phyloP scores from a whole-genome alignment of 1,140 invertebrate species.

The Neodiprion pinetum region DNA sequence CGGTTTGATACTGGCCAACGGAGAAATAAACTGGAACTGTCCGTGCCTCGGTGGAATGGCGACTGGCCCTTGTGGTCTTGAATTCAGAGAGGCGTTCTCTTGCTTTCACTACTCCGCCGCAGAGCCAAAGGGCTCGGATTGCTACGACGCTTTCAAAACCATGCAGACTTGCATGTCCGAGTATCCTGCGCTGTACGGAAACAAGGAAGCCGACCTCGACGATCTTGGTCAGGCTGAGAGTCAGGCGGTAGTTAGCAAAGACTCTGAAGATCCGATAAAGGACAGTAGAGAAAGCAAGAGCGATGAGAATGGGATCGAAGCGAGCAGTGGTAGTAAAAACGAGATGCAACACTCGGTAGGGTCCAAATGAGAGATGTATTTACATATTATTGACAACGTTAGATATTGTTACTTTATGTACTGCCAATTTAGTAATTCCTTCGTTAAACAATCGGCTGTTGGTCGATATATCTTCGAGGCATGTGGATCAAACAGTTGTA shows the following conservation, averaged over 20 bases:
- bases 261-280: conserved; percentile 16
- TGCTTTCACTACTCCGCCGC: conserved; percentile 89
- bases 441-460: too few relatives aligned
- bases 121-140: conserved; percentile 88
- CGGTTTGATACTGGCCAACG: conserved; percentile 85
- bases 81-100: conserved; percentile 92
- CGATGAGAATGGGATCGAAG: conserved; percentile 30
- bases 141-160: conserved; percentile 85
- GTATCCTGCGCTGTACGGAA: conserved; percentile 88
- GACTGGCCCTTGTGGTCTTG: conserved; percentile 90
- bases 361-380: background rate
- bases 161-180: conserved; percentile 94
- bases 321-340: conserved; percentile 25
- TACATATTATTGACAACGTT: background rate
- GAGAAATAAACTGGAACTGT: conserved; percentile 96
- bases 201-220: conserved; percentile 54
- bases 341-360: conserved; percentile 15
- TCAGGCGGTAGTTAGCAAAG: conserved; percentile 10
- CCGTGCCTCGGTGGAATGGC: conserved; percentile 96
- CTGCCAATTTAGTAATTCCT: too few relatives aligned
- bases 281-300: conserved; percentile 18
- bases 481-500: too few relatives aligned
- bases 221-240: conserved; percentile 65
- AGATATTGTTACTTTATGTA: too few relatives aligned
- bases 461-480: too few relatives aligned